Evolutionary conservation across 2,113 vertebrate species (phyloP).

Genomic region (Apteryx owenii): DNA sequence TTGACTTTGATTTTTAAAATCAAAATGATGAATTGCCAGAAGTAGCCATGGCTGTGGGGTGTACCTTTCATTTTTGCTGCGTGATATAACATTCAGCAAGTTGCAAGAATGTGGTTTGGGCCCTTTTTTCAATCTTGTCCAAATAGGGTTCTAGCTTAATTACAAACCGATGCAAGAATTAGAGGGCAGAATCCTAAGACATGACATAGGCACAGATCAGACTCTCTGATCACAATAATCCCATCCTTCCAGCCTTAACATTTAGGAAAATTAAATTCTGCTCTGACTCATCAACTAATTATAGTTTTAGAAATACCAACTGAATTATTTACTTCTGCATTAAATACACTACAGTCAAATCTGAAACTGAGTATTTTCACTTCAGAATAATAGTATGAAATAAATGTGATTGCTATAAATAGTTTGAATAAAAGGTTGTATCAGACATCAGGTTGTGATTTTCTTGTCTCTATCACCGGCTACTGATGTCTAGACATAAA

Average conservation of each 20-base stretch:
- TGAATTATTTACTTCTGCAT: constrained; percentile 39
- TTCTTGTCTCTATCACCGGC: background rate
- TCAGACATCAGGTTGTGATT: background rate
- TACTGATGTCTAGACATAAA: background rate
- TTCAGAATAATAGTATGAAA: background rate
- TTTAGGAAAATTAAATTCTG: constrained; percentile 33
- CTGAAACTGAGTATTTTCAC: background rate
- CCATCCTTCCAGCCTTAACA: background rate
- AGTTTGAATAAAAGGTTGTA: background rate
- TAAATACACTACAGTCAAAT: background rate
- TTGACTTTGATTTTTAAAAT: background rate
- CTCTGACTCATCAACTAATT: constrained; percentile 48
- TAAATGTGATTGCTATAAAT: background rate
- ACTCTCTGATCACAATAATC: background rate
- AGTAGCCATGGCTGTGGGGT: background rate
- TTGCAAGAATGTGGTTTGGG: background rate
- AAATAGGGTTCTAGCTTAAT: background rate
- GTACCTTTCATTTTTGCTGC: background rate
- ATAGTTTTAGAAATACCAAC: constrained; percentile 53
- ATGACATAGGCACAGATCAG: constrained; percentile 4
- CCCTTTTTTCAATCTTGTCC: background rate
- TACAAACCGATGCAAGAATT: background rate
- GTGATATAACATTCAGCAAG: background rate
- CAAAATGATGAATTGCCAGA: background rate
- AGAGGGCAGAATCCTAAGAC: background rate